Evolutionary conservation across 1,140 invertebrate species (phyloP).

Genomic region (Coptotermes formosanus): DNA sequence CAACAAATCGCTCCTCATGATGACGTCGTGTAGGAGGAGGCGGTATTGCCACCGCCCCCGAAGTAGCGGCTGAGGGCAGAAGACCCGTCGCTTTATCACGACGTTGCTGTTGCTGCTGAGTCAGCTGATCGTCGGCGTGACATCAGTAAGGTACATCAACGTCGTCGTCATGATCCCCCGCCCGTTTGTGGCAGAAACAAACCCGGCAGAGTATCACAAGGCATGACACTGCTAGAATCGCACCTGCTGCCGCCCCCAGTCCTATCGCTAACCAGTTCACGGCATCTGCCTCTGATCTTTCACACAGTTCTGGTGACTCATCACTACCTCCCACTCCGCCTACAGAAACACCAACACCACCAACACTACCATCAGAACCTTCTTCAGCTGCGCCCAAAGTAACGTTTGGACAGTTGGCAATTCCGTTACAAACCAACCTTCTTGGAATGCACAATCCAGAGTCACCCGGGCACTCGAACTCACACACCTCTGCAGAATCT

Average conservation of each 20-base stretch:
- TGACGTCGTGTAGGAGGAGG: not conserved
- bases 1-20: not conserved
- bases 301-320: constrained; percentile 64
- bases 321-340: constrained; percentile 50
- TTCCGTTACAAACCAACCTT: constrained; percentile 79
- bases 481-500: constrained; percentile 50
- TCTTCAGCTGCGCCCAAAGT: constrained; percentile 21
- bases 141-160: constrained; percentile 50
- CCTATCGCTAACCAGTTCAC: constrained; percentile 56
- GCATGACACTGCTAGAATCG: constrained; percentile 48
- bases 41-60: not conserved
- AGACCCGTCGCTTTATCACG: not conserved
- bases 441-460: constrained; percentile 76
- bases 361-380: constrained; percentile 47
- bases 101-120: not conserved
- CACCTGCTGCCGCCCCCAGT: constrained; percentile 48
- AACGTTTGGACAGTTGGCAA: constrained; percentile 78
- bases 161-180: constrained; percentile 37
- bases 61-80: not conserved
- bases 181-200: constrained; percentile 42
- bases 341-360: constrained; percentile 46
- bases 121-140: not conserved
- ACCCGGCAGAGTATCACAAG: constrained; percentile 50
- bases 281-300: constrained; percentile 43
- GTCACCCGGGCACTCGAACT: constrained; percentile 82